These are phyloP conservation scores for Halcyon malimbica DNA, from an alignment of 2,113 vertebrate species.

Conservation along the genomic window DNA sequence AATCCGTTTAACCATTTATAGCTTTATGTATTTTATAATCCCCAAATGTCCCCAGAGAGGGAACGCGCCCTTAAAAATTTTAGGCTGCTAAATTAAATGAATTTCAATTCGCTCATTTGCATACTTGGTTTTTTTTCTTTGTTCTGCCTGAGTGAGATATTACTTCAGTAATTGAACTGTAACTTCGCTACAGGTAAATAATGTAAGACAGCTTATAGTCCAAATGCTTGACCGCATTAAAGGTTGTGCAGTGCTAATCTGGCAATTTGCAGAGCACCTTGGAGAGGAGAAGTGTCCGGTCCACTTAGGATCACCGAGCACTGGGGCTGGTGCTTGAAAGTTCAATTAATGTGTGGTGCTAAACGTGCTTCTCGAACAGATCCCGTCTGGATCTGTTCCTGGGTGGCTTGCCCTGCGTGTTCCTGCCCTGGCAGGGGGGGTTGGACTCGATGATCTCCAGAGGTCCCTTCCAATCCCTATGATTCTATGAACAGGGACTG, in stretches of 20 bases:
- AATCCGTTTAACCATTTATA: not conserved
- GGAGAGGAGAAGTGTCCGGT: constrained; percentile 3
- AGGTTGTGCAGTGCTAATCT: not conserved
- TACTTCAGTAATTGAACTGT: constrained; percentile 54
- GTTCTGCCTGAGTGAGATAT: constrained; percentile 42
- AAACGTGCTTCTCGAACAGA: not conserved
- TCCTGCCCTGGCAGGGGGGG: too few species aligned
- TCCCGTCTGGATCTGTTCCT: too few species aligned
- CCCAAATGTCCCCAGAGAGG: not conserved
- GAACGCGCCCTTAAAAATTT: not conserved
- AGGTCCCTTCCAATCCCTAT: too few species aligned
- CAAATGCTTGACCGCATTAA: not conserved
- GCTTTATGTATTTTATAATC: constrained; percentile 8
- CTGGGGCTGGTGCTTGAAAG: not conserved
- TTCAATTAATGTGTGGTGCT: not conserved
- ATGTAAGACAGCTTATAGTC: not conserved
- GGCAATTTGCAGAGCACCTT: not conserved
- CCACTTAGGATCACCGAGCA: not conserved
- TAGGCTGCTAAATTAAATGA: constrained; percentile 6
- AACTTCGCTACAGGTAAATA: constrained; percentile 37
- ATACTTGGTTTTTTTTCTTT: not conserved
- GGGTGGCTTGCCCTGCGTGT: too few species aligned
- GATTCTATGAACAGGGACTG: not conserved
- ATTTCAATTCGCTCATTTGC: constrained; percentile 24
- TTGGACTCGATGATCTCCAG: too few species aligned